Evolutionary conservation across 1,140 invertebrate species (phyloP).

Genomic region (Sitobion miscanthi): DNA sequence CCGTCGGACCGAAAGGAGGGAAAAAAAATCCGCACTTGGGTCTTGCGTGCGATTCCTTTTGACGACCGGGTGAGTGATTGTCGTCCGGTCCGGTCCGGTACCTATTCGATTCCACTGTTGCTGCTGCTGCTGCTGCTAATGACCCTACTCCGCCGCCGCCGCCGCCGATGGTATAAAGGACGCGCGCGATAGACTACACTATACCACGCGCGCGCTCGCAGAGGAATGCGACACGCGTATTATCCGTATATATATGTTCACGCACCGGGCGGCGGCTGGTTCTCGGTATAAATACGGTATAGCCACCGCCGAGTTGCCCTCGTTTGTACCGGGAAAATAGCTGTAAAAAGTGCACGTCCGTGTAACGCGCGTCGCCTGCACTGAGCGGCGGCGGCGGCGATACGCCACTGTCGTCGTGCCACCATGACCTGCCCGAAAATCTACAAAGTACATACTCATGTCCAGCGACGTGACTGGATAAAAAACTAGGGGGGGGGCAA

Average conservation of each 20-base stretch:
- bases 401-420: background rate
- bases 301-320: conserved; percentile 28
- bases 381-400: background rate
- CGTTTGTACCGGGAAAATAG: conserved; percentile 36
- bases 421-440: background rate
- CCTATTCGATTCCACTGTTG: background rate
- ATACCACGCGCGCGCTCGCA: background rate
- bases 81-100: conserved; percentile 22
- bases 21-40: conserved; percentile 43
- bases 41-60: conserved; percentile 24
- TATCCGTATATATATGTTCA: background rate
- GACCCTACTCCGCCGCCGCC: conserved; percentile 28
- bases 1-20: background rate
- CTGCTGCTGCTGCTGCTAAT: conserved; percentile 13
- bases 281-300: background rate
- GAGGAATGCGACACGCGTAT: conserved; percentile 35
- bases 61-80: conserved; percentile 54
- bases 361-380: background rate
- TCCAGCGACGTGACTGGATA: too few species aligned
- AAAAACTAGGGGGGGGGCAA: too few species aligned
- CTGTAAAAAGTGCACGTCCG: conserved; percentile 45
- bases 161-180: background rate
- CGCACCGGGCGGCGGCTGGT: background rate
- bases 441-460: background rate
- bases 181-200: background rate